phyloP scores from a whole-genome alignment of 2,888 invertebrate species.

The Microchrysa polita region DNA sequence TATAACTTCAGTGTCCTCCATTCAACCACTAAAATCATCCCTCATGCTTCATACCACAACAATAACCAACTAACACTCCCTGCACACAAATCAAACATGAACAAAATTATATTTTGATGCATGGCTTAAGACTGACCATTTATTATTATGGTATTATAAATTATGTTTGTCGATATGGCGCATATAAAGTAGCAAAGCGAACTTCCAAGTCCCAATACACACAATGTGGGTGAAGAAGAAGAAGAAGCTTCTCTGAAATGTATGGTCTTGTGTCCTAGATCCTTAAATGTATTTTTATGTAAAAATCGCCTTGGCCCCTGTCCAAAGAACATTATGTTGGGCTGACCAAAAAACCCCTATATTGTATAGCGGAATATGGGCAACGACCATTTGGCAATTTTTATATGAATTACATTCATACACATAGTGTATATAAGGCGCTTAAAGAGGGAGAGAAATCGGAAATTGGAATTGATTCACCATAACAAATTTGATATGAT shows the following conservation, averaged over 20 bases:
- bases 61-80: conserved; percentile 18
- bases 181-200: conserved; percentile 48
- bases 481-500: conserved; percentile 49
- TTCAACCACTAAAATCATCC: too few species aligned
- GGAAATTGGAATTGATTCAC: conserved; percentile 47
- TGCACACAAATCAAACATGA: conserved; percentile 38
- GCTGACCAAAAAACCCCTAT: not conserved
- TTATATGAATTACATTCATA: conserved; percentile 30
- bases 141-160: conserved; percentile 55
- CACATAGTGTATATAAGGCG: too few species aligned
- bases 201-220: conserved; percentile 6
- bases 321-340: conserved; percentile 22
- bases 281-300: conserved; percentile 46
- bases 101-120: conserved; percentile 51
- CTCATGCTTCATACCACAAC: not conserved
- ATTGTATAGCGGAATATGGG: too few species aligned
- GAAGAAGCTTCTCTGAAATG: conserved; percentile 6
- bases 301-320: conserved; percentile 46
- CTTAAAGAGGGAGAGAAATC: conserved; percentile 44
- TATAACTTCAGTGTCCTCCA: too few species aligned
- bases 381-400: conserved; percentile 21
- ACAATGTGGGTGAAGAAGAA: conserved; percentile 17
- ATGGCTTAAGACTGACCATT: conserved; percentile 54
- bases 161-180: conserved; percentile 53
- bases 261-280: conserved; percentile 12